Evolutionary conservation across 2,113 vertebrate species (phyloP).

Genomic region (Pluvialis apricaria): DNA sequence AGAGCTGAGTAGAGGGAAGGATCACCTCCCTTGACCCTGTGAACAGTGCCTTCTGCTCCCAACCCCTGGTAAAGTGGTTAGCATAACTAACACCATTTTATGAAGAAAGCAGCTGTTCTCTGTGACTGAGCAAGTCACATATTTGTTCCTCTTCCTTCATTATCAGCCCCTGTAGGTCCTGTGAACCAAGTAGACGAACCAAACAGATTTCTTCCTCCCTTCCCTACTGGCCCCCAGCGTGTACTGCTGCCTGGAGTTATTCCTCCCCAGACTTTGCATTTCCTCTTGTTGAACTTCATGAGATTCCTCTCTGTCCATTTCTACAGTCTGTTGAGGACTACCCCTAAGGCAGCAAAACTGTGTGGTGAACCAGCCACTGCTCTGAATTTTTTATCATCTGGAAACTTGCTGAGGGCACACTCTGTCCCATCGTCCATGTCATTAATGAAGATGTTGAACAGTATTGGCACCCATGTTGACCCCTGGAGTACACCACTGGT

Average conservation of each 20-base stretch:
- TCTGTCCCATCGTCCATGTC: not conserved
- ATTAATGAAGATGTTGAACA: not conserved
- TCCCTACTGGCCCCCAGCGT: not conserved
- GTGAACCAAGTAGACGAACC: not conserved
- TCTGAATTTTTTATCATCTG: not conserved
- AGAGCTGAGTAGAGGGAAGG: not conserved
- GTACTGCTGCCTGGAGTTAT: not conserved
- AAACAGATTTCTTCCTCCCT: not conserved
- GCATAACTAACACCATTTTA: not conserved
- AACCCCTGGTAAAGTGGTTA: not conserved
- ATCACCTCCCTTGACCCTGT: not conserved
- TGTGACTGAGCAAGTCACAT: not conserved
- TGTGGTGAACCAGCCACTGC: not conserved
- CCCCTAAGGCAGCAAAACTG: not conserved
- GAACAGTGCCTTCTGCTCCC: fast-evolving
- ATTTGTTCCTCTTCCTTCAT: not conserved
- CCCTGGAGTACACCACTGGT: not conserved
- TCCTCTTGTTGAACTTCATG: not conserved
- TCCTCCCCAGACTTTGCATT: not conserved
- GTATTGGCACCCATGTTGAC: not conserved
- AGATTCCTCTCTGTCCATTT: not conserved
- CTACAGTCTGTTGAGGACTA: not conserved
- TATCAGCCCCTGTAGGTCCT: not conserved
- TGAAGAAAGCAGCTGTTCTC: not conserved
- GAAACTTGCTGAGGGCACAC: not conserved